Evolutionary conservation across 2,888 invertebrate genomes (phyloP).

Genomic region (Heterodera filipjevi): DNA sequence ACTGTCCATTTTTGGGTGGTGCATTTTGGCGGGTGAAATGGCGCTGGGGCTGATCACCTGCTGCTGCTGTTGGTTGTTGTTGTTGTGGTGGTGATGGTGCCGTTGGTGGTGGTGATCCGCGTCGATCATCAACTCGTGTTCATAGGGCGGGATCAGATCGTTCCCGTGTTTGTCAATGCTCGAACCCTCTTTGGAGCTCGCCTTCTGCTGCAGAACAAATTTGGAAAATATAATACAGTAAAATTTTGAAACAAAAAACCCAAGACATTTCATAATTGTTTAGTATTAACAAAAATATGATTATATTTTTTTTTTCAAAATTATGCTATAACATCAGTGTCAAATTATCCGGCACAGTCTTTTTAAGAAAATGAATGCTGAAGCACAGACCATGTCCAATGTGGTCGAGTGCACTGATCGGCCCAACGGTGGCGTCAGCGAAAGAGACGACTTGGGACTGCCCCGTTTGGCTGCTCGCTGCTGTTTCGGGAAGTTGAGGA

Average conservation of each 20-base stretch:
- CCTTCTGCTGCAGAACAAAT: no score
- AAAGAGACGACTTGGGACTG: constrained; percentile 22
- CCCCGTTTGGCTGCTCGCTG: not conserved
- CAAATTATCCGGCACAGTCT: not conserved
- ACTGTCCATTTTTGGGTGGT: constrained; percentile 25
- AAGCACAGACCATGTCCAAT: not conserved
- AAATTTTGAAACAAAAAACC: no score
- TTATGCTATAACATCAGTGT: no score
- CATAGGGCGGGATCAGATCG: constrained; percentile 24
- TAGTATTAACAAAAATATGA: no score
- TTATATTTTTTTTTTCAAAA: no score
- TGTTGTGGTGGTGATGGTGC: not conserved
- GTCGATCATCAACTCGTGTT: constrained; percentile 21
- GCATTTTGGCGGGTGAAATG: constrained; percentile 11
- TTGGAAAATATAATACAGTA: no score
- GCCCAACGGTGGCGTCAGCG: constrained; percentile 26
- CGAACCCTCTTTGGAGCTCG: constrained; percentile 25
- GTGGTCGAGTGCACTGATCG: constrained; percentile 17
- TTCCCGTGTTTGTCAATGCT: constrained; percentile 27
- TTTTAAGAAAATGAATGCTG: not conserved
- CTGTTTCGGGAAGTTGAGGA: constrained; percentile 17
- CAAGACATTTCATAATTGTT: no score
- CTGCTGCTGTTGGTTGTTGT: constrained; percentile 8
- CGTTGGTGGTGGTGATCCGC: constrained; percentile 6
- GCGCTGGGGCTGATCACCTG: not conserved